A percentile compares a stretch with the other conserved stretches of the same genome.
These are phyloP conservation scores for Yponomeuta cagnagella DNA, from an alignment of 2,888 invertebrate genomes.

Conservation along the genomic window DNA sequence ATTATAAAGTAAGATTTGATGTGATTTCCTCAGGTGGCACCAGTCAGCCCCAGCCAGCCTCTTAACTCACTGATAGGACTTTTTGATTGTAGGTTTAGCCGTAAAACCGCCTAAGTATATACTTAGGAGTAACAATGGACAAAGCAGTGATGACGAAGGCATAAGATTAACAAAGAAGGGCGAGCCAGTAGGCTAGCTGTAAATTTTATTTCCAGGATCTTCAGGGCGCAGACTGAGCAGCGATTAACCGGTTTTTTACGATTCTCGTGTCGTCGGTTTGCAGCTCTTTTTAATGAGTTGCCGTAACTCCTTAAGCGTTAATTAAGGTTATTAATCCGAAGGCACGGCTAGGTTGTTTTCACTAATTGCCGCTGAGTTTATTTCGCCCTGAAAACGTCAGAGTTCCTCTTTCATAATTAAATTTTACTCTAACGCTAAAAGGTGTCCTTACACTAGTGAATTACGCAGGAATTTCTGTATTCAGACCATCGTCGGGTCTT, in stretches of 20 bases:
- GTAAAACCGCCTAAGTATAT: too few relatives aligned
- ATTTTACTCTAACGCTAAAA: conserved; percentile 29
- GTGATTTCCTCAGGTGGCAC: background rate
- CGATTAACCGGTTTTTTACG: conserved; percentile 14
- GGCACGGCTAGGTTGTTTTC: conserved; percentile 68
- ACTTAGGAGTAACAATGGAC: too few relatives aligned
- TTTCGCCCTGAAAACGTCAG: conserved; percentile 47
- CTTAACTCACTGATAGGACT: background rate
- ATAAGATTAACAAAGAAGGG: background rate
- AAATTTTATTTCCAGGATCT: background rate
- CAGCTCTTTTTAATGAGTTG: conserved; percentile 29
- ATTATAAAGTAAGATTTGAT: background rate
- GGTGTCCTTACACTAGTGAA: conserved; percentile 25
- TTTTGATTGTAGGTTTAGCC: too few relatives aligned
- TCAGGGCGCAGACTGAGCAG: background rate
- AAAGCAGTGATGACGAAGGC: background rate
- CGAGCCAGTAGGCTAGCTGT: background rate
- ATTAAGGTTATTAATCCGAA: conserved; percentile 69
- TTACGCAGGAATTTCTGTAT: conserved; percentile 12
- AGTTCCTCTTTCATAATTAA: conserved; percentile 55
- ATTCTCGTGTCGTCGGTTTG: conserved; percentile 11
- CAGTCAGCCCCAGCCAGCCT: background rate
- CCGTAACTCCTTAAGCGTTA: conserved; percentile 59
- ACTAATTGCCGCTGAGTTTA: conserved; percentile 68
- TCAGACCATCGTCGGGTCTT: background rate